phyloP scores from a whole-genome alignment of 2,888 invertebrate genomes.

The Macaria liturata region DNA sequence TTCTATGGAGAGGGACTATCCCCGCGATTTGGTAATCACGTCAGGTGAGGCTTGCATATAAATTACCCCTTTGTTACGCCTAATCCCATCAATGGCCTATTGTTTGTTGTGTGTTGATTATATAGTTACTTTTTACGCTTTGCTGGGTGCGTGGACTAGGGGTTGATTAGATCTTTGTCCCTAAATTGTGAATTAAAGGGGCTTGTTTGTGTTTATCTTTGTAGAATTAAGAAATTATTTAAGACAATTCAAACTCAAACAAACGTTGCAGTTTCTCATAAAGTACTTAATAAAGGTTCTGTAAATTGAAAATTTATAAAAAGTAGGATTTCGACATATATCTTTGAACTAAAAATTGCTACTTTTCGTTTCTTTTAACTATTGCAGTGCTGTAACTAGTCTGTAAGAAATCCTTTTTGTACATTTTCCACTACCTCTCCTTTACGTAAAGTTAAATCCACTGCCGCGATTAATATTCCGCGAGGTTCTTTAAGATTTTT shows the following conservation, averaged over 20 bases:
- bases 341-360: no score
- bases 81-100: conserved; percentile 63
- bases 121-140: conserved; percentile 33
- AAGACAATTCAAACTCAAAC: not conserved
- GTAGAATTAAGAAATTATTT: no score
- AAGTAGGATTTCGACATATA: no score
- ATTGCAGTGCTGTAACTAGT: no score
- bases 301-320: no score
- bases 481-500: conserved; percentile 49
- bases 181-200: not conserved
- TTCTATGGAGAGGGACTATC: conserved; percentile 23
- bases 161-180: conserved; percentile 7
- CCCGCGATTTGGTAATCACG: conserved; percentile 70
- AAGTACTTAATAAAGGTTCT: no score
- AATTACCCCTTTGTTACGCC: conserved; percentile 70
- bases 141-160: conserved; percentile 22
- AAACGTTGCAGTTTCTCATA: not conserved
- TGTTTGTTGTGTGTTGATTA: conserved; percentile 49
- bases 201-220: not conserved
- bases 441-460: conserved; percentile 38
- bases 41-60: conserved; percentile 78
- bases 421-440: no score
- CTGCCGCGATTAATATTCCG: conserved; percentile 49
- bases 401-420: no score
- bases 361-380: no score